Evolutionary conservation across 2,797 vertebrate species (phyloP).

Genomic region (Tokudaia muenninki): DNA sequence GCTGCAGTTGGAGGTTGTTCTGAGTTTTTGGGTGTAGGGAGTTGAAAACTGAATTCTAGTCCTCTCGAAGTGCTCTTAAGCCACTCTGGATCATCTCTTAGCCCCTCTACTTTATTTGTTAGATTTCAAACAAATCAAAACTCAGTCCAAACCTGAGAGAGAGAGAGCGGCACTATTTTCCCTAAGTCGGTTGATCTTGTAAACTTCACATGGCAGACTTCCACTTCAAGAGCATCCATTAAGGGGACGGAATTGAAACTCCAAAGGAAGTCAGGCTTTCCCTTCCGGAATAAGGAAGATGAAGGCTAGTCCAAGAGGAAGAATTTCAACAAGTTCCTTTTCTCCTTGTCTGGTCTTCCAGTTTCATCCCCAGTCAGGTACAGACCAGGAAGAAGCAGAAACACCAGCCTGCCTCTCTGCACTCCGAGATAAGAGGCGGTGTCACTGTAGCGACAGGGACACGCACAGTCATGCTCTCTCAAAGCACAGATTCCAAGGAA

Average conservation of each 20-base stretch:
- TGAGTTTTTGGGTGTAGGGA: background rate
- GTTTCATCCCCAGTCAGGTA: background rate
- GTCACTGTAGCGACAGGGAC: background rate
- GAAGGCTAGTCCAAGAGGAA: background rate
- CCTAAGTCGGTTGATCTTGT: background rate
- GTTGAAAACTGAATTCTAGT: background rate
- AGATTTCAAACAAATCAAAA: slow-evolving; percentile 37
- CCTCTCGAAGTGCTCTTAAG: background rate
- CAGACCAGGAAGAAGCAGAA: background rate
- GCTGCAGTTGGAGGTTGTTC: background rate
- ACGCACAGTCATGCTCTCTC: background rate
- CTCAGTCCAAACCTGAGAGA: background rate
- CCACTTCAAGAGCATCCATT: background rate
- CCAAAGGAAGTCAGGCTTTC: background rate
- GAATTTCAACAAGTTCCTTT: background rate
- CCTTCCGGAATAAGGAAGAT: slow-evolving; percentile 13
- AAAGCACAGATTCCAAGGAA: background rate
- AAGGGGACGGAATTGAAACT: background rate
- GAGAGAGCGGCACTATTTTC: background rate
- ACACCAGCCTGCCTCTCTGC: background rate
- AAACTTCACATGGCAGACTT: background rate
- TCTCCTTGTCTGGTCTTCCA: background rate
- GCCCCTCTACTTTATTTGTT: background rate
- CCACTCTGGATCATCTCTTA: no score
- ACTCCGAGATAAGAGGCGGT: background rate